Evolutionary conservation across 2,113 vertebrate genomes (phyloP).

Genomic region (Trematocara stigmaticum): DNA sequence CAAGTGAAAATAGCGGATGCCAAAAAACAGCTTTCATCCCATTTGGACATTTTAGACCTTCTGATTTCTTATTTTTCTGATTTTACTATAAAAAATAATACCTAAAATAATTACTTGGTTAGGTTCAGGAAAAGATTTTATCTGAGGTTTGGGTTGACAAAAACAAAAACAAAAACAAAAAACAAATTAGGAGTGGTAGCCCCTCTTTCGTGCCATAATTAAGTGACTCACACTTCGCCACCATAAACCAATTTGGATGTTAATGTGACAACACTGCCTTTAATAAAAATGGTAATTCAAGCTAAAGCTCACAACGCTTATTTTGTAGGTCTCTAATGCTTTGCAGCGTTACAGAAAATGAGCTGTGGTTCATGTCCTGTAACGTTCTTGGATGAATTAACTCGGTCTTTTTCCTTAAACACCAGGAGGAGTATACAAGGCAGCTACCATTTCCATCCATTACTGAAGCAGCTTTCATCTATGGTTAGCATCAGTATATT

Average conservation of each 20-base stretch:
- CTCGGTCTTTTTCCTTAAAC: constrained; percentile 84
- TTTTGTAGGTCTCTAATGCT: background rate
- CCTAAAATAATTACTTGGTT: background rate
- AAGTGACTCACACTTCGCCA: background rate
- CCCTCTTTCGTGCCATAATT: background rate
- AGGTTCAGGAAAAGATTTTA: background rate
- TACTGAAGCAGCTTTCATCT: constrained; percentile 75
- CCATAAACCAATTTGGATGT: background rate
- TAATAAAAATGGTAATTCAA: background rate
- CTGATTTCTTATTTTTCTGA: background rate
- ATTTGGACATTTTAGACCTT: background rate
- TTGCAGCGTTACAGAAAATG: background rate
- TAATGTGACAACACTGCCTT: background rate
- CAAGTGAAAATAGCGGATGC: background rate
- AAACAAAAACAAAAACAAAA: background rate
- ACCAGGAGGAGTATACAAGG: constrained; percentile 73
- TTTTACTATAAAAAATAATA: background rate
- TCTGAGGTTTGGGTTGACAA: background rate
- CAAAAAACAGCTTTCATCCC: background rate
- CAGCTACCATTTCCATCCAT: constrained; percentile 79
- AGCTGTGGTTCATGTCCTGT: background rate
- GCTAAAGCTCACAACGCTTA: background rate
- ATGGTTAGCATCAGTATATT: background rate
- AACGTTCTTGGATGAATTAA: constrained; percentile 69
- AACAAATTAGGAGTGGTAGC: background rate